Conservation (phyloP, 2,797 vertebrate genomes). For the Notolabrus celidotus region DNA sequence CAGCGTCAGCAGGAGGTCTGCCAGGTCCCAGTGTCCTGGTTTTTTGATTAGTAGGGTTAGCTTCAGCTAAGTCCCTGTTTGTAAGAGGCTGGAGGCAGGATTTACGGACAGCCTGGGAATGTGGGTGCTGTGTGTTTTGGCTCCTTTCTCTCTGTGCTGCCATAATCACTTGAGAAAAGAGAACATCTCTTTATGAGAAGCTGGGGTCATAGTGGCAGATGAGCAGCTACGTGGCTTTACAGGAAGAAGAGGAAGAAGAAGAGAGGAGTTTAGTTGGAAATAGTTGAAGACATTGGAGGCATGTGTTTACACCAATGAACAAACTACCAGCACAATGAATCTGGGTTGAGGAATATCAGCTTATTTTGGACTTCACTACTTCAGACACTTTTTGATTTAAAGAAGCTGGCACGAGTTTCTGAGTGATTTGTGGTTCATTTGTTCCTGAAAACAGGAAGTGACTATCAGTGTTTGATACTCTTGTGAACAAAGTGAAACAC, state of each 20-base stretch:
- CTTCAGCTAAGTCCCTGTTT: slow-evolving; percentile 67
- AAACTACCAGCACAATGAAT: too few relatives aligned
- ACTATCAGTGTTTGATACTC: neutral
- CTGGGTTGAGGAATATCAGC: too few relatives aligned
- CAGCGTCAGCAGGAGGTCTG: slow-evolving; percentile 28
- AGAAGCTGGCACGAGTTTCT: too few relatives aligned
- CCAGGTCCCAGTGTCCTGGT: slow-evolving; percentile 75
- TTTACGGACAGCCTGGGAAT: slow-evolving; percentile 57
- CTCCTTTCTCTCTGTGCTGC: slow-evolving; percentile 17
- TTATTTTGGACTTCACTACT: too few relatives aligned
- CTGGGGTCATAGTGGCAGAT: slow-evolving; percentile 38
- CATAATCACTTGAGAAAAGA: slow-evolving; percentile 69
- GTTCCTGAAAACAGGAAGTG: slow-evolving; percentile 6
- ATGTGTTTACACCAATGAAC: too few relatives aligned
- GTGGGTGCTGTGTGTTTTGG: slow-evolving; percentile 44
- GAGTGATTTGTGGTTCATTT: too few relatives aligned
- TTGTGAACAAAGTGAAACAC: neutral
- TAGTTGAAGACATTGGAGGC: too few relatives aligned
- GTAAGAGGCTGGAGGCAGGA: slow-evolving; percentile 70
- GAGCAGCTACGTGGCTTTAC: slow-evolving; percentile 28
- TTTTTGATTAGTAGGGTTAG: slow-evolving; percentile 70
- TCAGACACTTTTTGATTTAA: too few relatives aligned
- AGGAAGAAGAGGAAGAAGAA: slow-evolving; percentile 12
- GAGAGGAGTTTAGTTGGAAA: too few relatives aligned
- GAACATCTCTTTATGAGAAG: slow-evolving; percentile 68